phyloP scores from a whole-genome alignment of 2,113 vertebrate species.

The Nipponia nippon region DNA sequence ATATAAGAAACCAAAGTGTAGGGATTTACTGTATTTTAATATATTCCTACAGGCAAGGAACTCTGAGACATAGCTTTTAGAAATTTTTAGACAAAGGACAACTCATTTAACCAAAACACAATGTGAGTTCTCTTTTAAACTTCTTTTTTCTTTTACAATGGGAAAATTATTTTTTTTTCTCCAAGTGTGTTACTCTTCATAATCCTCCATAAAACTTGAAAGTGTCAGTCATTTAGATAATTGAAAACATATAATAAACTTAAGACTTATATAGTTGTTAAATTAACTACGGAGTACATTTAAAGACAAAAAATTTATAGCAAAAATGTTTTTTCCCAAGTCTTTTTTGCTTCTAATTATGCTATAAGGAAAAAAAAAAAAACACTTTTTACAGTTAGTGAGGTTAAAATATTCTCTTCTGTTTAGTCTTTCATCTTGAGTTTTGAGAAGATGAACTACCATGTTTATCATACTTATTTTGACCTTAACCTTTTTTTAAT shows the following conservation, averaged over 20 bases:
- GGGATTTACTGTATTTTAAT: constrained; percentile 54
- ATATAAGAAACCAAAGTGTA: constrained; percentile 16
- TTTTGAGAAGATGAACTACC: constrained; percentile 76
- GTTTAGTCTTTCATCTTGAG: constrained; percentile 75
- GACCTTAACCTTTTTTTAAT: constrained; percentile 80
- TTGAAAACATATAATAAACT: constrained; percentile 69
- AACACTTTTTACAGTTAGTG: constrained; percentile 30
- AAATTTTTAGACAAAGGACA: constrained; percentile 30
- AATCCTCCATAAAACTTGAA: constrained; percentile 72
- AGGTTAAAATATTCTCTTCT: constrained; percentile 68
- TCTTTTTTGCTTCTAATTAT: constrained; percentile 37
- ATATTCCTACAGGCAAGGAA: not conserved
- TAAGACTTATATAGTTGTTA: constrained; percentile 51
- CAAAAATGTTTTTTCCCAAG: constrained; percentile 23
- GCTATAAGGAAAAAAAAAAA: not conserved
- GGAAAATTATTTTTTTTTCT: constrained; percentile 63
- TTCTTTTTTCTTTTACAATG: not conserved
- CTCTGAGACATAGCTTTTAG: constrained; percentile 1
- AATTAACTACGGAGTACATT: constrained; percentile 60
- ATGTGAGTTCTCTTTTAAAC: constrained; percentile 32
- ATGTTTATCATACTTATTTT: constrained; percentile 80
- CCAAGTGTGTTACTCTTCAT: constrained; percentile 59
- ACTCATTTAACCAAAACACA: constrained; percentile 37
- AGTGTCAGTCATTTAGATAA: constrained; percentile 74
- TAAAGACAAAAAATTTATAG: constrained; percentile 47